Base-by-base conservation (phyloP, 2,113 vertebrate genomes). In the Nematolebias whitei region DNA sequence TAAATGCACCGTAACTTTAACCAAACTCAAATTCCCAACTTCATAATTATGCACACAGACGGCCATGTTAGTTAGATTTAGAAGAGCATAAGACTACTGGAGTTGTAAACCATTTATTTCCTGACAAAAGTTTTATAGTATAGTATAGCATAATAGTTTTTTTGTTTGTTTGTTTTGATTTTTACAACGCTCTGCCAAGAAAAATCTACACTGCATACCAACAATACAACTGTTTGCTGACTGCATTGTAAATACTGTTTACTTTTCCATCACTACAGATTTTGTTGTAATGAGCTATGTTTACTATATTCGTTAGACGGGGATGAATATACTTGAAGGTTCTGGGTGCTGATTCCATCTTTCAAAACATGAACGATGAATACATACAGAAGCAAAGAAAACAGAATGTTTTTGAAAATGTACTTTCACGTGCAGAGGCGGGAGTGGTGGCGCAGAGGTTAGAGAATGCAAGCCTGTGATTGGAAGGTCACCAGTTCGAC, bases 161-260 rank as follows among this genome's bases (percentile, higher is more conserved):
- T n/a, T n/a, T n/a, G n/a, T n/a, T n/a, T n/a, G n/a, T n/a, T n/a
- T 4, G 26, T 29, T 29, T 29, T 29, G 26, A 4, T 29, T 29
- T 7, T 29, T 29, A 29, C 26, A 29, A 29, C 26, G 26, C 3
- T 29, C 26, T 7, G 7, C 3, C 26, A 4, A 29, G 26, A 29
- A 29, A 41, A 22, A 41, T 45, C 40, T 22, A 66, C 45, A 53
- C 22, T 62, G 26, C 35, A 52, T 63, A 5, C 32, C 50, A 50
- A 44, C 66, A 20, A 45, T 53, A 41, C 52, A 58, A 57, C 41
- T 32, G 43, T 68, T 57, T 56, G 52, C 62, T 71, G 71, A 63
- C 62, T 39, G 49, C 48, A 26, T 18, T 62, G 64, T 86, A 83
- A 86, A 83, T 76, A 76, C 24, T 39, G 52, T 39, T 45, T 80